Conservation (phyloP, 2,113 vertebrate species). For the Pelecanus crispus region DNA sequence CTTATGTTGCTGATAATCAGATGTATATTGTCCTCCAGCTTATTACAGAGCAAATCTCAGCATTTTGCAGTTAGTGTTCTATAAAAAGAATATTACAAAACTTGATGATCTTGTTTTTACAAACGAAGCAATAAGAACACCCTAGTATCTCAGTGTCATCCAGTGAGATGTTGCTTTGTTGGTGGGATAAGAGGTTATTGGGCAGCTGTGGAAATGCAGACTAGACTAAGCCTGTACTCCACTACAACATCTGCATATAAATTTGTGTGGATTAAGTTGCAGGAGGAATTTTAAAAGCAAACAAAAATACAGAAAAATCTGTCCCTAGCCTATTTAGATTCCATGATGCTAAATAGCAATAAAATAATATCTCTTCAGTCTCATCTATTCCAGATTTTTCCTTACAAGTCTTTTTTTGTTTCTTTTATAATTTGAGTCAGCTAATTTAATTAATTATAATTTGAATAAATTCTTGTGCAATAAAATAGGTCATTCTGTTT, state of each 20-base stretch:
- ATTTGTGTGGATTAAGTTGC: neutral
- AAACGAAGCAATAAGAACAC: neutral
- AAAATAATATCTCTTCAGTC: neutral
- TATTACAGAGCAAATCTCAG: neutral
- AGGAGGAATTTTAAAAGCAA: neutral
- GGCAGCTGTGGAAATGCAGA: neutral
- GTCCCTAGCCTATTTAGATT: neutral
- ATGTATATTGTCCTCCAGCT: neutral
- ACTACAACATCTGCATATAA: neutral
- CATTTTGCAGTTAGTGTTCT: neutral
- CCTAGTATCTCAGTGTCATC: neutral
- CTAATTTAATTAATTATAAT: neutral
- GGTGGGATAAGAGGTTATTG: neutral
- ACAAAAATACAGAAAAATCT: neutral
- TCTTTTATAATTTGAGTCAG: neutral
- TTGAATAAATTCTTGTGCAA: neutral
- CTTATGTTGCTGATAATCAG: slow-evolving; percentile 21
- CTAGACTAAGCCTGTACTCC: neutral
- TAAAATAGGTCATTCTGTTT: neutral
- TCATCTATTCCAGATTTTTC: neutral
- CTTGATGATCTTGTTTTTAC: slow-evolving; percentile 15
- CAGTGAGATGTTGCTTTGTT: neutral
- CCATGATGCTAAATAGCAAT: neutral
- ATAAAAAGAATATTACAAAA: slow-evolving; percentile 13
- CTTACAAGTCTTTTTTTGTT: neutral